Percentiles rank a stretch among this genome's conserved stretches.
These are phyloP conservation scores for Thalassophryne amazonica DNA, from an alignment of 2,797 vertebrate species.

Conservation along the genomic window DNA sequence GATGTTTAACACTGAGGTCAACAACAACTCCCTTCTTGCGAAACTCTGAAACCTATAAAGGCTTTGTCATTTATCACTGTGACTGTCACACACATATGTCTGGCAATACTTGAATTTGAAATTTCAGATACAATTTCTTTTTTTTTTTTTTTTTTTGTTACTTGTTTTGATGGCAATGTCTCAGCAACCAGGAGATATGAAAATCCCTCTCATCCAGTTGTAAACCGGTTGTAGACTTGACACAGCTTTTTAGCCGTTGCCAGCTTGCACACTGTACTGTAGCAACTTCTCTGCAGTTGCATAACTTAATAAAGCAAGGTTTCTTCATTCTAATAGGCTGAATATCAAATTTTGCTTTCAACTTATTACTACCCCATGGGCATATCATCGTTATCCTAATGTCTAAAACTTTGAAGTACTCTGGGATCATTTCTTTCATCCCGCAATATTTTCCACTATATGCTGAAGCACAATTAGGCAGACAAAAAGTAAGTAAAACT, in stretches of 20 bases:
- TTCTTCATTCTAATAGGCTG: conserved; percentile 2
- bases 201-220: too few relatives aligned
- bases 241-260: conserved; percentile 13
- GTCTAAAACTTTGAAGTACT: conserved; percentile 49
- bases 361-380: conserved; percentile 12
- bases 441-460: conserved; percentile 36
- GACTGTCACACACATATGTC: too few relatives aligned
- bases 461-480: conserved; percentile 70
- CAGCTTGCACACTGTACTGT: conserved; percentile 2
- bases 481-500: conserved; percentile 75
- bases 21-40: too few relatives aligned
- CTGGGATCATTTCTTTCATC: conserved; percentile 63
- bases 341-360: conserved; percentile 41
- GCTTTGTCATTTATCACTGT: too few relatives aligned
- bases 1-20: too few relatives aligned
- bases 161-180: too few relatives aligned
- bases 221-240: conserved; percentile 27
- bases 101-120: too few relatives aligned
- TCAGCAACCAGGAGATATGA: too few relatives aligned
- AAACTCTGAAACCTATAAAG: too few relatives aligned
- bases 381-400: conserved; percentile 36
- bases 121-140: too few relatives aligned
- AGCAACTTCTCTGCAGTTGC: conserved; percentile 4
- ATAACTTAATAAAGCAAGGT: conserved; percentile 11
- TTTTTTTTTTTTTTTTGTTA: too few relatives aligned